A percentile compares a stretch with the other conserved stretches of the same genome.
phyloP scores from a whole-genome alignment of 2,113 vertebrate genomes.

The Rhinolophus ferrumequinum region DNA sequence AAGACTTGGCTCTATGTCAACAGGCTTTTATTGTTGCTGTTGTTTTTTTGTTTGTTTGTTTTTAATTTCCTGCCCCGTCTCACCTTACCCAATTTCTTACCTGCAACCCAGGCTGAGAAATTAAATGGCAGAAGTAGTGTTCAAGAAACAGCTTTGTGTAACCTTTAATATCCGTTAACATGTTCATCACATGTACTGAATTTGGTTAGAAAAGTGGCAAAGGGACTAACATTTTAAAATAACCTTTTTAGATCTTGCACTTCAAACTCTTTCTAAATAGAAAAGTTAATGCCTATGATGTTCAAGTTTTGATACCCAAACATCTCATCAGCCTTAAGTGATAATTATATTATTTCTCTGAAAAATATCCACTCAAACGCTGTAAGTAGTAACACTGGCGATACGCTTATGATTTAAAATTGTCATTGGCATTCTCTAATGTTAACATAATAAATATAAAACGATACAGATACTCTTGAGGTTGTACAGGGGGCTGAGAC shows the following conservation, averaged over 20 bases:
- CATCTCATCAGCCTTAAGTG: neutral
- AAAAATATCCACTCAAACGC: neutral
- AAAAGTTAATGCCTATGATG: neutral
- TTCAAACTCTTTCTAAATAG: neutral
- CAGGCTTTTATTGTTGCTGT: neutral
- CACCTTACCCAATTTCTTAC: neutral
- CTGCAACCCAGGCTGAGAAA: neutral
- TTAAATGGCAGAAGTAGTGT: neutral
- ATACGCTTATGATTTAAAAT: neutral
- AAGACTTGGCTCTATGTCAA: neutral
- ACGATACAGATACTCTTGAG: neutral
- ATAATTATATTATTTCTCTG: neutral
- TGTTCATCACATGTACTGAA: neutral
- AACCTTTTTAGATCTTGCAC: neutral
- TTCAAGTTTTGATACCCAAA: neutral
- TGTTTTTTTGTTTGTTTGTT: neutral
- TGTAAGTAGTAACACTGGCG: neutral
- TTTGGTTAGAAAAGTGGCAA: neutral
- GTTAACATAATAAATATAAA: neutral
- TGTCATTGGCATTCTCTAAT: neutral
- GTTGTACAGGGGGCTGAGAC: neutral
- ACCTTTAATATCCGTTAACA: neutral
- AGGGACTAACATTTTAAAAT: neutral
- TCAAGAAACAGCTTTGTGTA: neutral
- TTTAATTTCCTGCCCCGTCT: neutral